phyloP scores from a whole-genome alignment of 30 jellyfish, hydroid and myxozoan genomes.

The Hydra vulgaris region DNA sequence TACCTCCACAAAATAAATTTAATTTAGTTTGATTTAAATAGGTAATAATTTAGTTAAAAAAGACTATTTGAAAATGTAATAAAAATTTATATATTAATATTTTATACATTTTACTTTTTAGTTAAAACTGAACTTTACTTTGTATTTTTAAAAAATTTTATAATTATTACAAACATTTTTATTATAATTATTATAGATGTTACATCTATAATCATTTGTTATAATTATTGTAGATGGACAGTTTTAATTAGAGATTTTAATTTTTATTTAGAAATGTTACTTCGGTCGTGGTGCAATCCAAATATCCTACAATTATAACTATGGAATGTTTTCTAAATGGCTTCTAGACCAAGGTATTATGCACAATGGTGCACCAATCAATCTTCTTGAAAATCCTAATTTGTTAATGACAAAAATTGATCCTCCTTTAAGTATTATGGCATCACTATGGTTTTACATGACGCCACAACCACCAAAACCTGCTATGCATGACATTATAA shows the following conservation, averaged over 20 bases:
- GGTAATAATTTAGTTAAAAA: no score
- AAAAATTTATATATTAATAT: no score
- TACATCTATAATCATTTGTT: no score
- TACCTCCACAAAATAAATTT: no score
- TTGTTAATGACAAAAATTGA: conserved; percentile 68
- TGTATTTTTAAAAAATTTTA: no score
- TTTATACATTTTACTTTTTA: no score
- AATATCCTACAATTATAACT: conserved; percentile 71
- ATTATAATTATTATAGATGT: no score
- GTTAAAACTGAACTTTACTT: no score
- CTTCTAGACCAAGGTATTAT: conserved; percentile 46
- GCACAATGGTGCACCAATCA: conserved; percentile 56
- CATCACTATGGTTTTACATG: conserved; percentile 92
- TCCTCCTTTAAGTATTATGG: conserved; percentile 79
- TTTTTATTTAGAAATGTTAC: conserved; percentile 47
- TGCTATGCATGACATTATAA: conserved; percentile 85
- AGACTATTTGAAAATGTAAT: no score
- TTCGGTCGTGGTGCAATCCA: conserved; percentile 90
- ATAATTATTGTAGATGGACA: no score
- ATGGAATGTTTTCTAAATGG: conserved; percentile 75
- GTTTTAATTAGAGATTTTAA: background rate
- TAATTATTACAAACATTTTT: no score
- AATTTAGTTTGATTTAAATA: no score
- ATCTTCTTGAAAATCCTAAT: conserved; percentile 62
- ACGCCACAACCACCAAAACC: conserved; percentile 93